These are phyloP conservation scores for Ceyx erithaca DNA, from an alignment of 2,797 vertebrate genomes.

Conservation along the genomic window DNA sequence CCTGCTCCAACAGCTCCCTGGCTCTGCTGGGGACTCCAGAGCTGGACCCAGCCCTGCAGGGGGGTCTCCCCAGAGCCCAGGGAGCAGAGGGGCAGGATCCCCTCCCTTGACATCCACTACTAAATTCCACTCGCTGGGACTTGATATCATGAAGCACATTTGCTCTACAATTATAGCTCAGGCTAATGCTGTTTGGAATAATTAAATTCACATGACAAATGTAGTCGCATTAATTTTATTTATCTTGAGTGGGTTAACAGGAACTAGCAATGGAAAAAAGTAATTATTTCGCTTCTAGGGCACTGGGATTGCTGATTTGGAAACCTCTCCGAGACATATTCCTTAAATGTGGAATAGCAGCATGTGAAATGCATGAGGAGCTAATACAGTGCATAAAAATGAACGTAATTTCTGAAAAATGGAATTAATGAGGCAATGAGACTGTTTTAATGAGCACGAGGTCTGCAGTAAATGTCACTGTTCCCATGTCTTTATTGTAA, in stretches of 20 bases:
- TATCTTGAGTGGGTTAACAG: conserved; percentile 73
- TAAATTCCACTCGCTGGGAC: conserved; percentile 15
- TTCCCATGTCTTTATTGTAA: conserved; percentile 47
- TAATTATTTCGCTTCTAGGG: conserved; percentile 58
- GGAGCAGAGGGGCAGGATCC: neutral
- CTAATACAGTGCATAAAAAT: conserved; percentile 38
- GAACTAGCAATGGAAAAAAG: conserved; percentile 51
- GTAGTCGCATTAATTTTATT: conserved; percentile 71
- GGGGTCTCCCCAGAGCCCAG: neutral
- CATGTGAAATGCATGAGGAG: conserved; percentile 51
- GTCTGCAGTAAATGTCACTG: conserved; percentile 64
- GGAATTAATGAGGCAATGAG: conserved; percentile 70
- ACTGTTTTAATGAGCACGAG: conserved; percentile 58
- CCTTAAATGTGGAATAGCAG: conserved; percentile 38
- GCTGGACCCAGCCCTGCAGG: neutral
- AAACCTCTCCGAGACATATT: conserved; percentile 31
- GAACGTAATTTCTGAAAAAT: conserved; percentile 56
- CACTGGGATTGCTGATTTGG: conserved; percentile 48
- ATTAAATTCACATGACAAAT: conserved; percentile 71
- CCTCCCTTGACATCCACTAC: neutral
- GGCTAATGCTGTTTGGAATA: conserved; percentile 65
- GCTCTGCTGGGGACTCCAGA: too few species aligned
- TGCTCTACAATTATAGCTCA: neutral
- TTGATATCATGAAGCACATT: conserved; percentile 2
- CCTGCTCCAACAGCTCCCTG: too few species aligned